Percentiles rank a stretch among this genome's conserved stretches.
Evolutionary conservation across 2,888 invertebrate species (phyloP).

Genomic region (Eupithecia subfuscata): DNA sequence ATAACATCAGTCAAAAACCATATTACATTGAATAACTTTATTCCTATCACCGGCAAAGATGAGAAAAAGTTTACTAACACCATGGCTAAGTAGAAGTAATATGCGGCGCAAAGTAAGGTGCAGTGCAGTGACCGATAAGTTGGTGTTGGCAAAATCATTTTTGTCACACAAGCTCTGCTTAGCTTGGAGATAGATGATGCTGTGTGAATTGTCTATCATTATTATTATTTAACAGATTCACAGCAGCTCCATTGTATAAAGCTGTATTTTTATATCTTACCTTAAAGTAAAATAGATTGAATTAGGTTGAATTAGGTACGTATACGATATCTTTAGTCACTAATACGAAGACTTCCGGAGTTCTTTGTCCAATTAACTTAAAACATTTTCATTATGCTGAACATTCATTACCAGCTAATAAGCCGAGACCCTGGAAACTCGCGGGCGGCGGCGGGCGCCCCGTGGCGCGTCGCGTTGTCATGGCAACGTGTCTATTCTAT

Average conservation of each 20-base stretch:
- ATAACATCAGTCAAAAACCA: not conserved
- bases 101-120: not conserved
- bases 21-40: not conserved
- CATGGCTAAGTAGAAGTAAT: not conserved
- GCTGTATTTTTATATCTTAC: not conserved
- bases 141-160: not conserved
- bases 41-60: too few relatives aligned
- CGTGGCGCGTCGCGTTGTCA: conserved; percentile 78
- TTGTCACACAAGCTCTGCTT: not conserved
- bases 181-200: too few relatives aligned
- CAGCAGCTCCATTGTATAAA: not conserved
- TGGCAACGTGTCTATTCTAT: conserved; percentile 58
- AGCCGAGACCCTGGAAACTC: conserved; percentile 52
- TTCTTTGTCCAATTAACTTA: not conserved
- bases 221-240: not conserved
- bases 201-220: not conserved
- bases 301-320: too few relatives aligned
- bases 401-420: conserved; percentile 24
- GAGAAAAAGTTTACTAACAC: too few relatives aligned
- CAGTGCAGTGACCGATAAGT: too few relatives aligned
- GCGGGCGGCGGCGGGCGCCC: conserved; percentile 49
- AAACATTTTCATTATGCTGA: conserved; percentile 8
- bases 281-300: too few relatives aligned
- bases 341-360: not conserved
- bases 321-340: not conserved